Conservation (phyloP, 2,113 vertebrate species). For the Notiomystis cincta region DNA sequence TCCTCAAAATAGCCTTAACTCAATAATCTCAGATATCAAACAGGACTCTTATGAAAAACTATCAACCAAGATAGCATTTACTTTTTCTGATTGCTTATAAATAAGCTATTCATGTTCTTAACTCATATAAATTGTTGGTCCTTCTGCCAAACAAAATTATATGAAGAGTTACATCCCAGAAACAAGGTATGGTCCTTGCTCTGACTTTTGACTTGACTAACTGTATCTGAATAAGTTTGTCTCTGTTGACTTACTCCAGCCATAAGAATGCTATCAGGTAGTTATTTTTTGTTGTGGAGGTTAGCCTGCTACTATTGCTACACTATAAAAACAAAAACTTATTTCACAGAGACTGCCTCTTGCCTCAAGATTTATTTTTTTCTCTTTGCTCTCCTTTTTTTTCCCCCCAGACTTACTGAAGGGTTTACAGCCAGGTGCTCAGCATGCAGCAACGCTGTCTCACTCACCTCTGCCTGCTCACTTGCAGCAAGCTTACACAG, state of each 20-base stretch:
- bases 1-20: background rate
- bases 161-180: background rate
- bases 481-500: constrained; percentile 92
- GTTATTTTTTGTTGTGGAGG: background rate
- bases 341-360: background rate
- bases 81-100: background rate
- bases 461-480: constrained; percentile 90
- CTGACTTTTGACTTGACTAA: background rate
- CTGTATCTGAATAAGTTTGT: background rate
- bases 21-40: background rate
- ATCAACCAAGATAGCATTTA: background rate
- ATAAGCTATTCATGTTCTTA: background rate
- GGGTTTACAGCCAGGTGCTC: constrained; percentile 94
- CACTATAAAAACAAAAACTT: background rate
- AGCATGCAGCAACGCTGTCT: constrained; percentile 79
- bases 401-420: constrained; percentile 87
- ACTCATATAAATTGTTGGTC: background rate
- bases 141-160: background rate
- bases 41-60: background rate
- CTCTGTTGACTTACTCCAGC: background rate
- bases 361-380: background rate
- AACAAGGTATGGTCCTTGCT: background rate
- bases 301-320: background rate
- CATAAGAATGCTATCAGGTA: background rate
- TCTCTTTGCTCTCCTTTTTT: background rate